Evolutionary conservation across 2,113 vertebrate genomes (phyloP), one percentile per base, ranked within the genome.

Genomic region (Sakesphorus luctuosus): DNA sequence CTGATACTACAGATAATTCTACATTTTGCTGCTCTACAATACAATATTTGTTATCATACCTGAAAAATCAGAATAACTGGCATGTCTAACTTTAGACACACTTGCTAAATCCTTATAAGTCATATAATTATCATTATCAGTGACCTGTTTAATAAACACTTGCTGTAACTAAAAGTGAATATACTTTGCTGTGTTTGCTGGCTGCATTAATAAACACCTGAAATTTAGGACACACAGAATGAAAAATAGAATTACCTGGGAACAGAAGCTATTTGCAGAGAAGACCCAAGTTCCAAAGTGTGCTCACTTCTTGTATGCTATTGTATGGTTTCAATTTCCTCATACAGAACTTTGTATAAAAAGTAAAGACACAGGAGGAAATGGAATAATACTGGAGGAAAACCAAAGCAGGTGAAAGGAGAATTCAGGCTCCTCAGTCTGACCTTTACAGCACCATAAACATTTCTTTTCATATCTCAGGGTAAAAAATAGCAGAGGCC

Each of bases 391-490:
- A 50, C 52, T 25, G 67, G 26, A 69, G 38, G 56, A 83, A 87
- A 88, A 83, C 12, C 14, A 76, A 90, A 76, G 67, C 13, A 26
- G 83, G 76, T 38, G 46, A 85, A 90, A 79, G 69, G 50, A 50
- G 78, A 96, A 94, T 67, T 87, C 72, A 80, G 63, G 33, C 63
- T 88, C 29, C 35, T 84, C 61, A 65, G 43, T 20, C 38, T 94
- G 87, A 93, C 93, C 94, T 96, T 96, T 94, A 78, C 44, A 94
- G 40, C 52, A 82, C 66, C 24, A 55, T 35, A 69, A 74, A 72
- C 47, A 72, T 25, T 92, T 88, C 68, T 78, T 96, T 91, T 86
- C 86, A 89, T 94, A 81, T 84, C 79, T 88, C 69, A 29, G 52
- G 25, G 47, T n/a, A 90, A 89, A 94, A 95, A 94, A 72, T 43